Conservation (phyloP, 2,797 vertebrate genomes). For the Varecia variegata region DNA sequence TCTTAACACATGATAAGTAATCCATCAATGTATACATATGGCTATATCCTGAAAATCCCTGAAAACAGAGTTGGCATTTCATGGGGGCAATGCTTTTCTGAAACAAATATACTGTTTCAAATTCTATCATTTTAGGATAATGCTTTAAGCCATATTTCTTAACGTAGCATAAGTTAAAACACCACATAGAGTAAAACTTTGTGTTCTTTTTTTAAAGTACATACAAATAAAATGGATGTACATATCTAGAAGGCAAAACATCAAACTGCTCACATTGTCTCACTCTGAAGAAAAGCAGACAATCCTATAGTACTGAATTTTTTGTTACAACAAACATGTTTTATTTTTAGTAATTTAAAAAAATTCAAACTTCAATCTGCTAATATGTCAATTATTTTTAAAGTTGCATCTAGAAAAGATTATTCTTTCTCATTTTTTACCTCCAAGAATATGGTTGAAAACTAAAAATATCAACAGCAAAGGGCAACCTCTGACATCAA, state of each 20-base stretch:
- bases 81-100: neutral
- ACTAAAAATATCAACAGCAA: constrained; percentile 37
- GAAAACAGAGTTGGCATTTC: neutral
- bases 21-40: neutral
- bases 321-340: neutral
- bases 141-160: neutral
- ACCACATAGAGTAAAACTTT: neutral
- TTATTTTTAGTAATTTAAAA: neutral
- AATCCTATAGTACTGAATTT: neutral
- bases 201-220: neutral
- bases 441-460: constrained; percentile 26
- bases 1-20: neutral
- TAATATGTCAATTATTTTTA: constrained; percentile 34
- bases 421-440: neutral
- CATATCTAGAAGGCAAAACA: neutral
- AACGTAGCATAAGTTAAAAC: neutral
- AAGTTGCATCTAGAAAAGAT: neutral
- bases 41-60: neutral
- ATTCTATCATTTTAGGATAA: neutral
- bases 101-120: constrained; percentile 5
- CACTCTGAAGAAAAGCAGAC: neutral
- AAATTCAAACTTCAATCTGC: constrained; percentile 26
- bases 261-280: neutral
- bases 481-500: constrained; percentile 1
- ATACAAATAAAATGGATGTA: neutral